Base-by-base conservation (phyloP, 2,113 vertebrate genomes). In the Prunella fulvescens region DNA sequence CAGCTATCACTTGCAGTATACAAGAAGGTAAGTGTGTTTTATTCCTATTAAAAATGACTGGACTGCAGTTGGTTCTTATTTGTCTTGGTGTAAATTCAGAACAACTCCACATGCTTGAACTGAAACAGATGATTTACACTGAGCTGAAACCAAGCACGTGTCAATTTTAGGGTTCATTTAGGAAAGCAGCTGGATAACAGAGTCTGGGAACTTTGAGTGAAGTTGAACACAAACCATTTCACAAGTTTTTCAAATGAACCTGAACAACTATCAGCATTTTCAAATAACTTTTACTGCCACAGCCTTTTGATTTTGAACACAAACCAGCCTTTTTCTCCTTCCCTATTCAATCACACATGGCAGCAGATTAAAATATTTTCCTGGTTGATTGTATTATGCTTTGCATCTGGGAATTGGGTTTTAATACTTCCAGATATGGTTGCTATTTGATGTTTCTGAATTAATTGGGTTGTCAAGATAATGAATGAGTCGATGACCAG, bases 341-440 rank as follows among this genome's bases (percentile, higher is more conserved):
- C 24, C 2, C 42, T 70, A 22, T 45, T 74, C 1, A 24, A 67
- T 77, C 84, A 47, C 90, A 78, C 53, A 20, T 45, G 65, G 76
- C 60, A 90, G 76, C 47, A 95, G 90, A 94, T 95, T 96, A 97
- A 96, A 96, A 86, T 90, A 53, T 56, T 92, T 96, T 74, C 76
- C 72, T 33, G 23, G 58, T 74, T 81, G 74, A 95, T 28, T 95
- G 86, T 48, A 77, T 86, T 95, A 81, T 6, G n/a, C 48, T 88
- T 77, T 93, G 86, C 86, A 85, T 72, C 61, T 85, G 90, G 93
- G 90, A 86, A 39, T 35, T 33, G 39, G 9, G 28, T n/a, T 89
- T 93, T 93, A 97, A 96, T 88, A 67, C 90, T 60, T 86, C 47
- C 93, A 93, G 79, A 86, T 88, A 93, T 64, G 79, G 76, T 74